Base-by-base conservation (phyloP, 2,113 vertebrate genomes). In the Calidris pugnax region DNA sequence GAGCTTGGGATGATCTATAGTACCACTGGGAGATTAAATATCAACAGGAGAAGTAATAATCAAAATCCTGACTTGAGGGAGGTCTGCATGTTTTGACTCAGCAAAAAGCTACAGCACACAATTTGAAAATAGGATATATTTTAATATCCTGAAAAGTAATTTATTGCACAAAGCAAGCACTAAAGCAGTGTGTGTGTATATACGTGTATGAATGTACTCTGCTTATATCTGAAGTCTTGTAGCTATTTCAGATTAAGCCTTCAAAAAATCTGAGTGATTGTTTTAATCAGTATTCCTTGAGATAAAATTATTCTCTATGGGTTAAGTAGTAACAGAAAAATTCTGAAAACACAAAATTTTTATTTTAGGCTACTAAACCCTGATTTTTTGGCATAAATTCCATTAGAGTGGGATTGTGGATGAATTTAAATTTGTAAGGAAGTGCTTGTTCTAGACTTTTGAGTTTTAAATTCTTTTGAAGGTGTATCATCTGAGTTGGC, bases 101-200 rank as follows among this genome's bases (percentile, higher is more conserved):
- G 50, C 47, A 85, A 86, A 82, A 93, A 48, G 37, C 63, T 91
- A 66, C n/a, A 77, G 67, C 39, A n/a, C 37, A 51, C 27, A 79
- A 37, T 89, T 94, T 87, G 45, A 91, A 85, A 79, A 73, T 5
- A 89, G 23, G 15, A 77, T 66, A 35, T 32, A 69, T 87, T 95
- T 91, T 93, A 95, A 82, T 87, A 91, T 59, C 62, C 50, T 94
- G 84, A 89, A 62, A 89, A 89, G 26, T 19, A 82, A 93, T 87
- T 76, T 62, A 39, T 78, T 83, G 69, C 2, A 63, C n/a, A 87
- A 74, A 87, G 16, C 0, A 7, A 85, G 17, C 24, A 43, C 32
- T 85, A 89, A 92, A 82, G 28, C 22, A 71, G 45, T 37, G 7
- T 80, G 28, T 67, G 11, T 48, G 24, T 50, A 23, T 72, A 35